phyloP scores from a whole-genome alignment of 2,113 vertebrate genomes.

The Azemiops feae region DNA sequence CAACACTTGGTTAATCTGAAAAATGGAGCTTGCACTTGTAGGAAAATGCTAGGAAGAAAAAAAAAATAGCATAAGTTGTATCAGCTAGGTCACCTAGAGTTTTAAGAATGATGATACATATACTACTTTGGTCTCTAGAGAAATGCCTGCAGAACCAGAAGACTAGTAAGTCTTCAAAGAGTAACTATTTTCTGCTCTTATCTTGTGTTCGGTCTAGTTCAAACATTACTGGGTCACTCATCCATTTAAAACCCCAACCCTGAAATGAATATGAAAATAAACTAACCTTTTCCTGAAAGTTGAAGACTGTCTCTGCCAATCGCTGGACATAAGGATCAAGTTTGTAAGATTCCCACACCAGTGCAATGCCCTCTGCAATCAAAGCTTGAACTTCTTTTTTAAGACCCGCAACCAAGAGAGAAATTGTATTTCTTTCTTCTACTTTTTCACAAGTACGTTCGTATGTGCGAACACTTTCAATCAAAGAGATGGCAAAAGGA shows the following conservation, averaged over 20 bases:
- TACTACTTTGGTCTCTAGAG: background rate
- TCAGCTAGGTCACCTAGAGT: background rate
- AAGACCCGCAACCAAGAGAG: slow-evolving; percentile 89
- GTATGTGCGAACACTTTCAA: slow-evolving; percentile 95
- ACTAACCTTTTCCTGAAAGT: slow-evolving; percentile 95
- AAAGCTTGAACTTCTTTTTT: slow-evolving; percentile 96
- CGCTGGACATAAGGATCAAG: slow-evolving; percentile 96
- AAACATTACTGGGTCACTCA: background rate
- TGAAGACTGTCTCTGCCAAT: slow-evolving; percentile 95
- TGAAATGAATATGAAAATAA: background rate
- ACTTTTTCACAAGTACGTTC: slow-evolving; percentile 98
- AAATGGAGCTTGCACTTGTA: background rate
- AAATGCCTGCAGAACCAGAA: background rate
- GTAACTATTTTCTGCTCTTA: background rate
- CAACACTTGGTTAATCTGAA: background rate
- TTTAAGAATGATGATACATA: background rate
- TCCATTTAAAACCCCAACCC: background rate
- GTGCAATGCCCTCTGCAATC: slow-evolving; percentile 92
- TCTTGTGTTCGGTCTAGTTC: background rate
- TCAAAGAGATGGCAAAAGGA: slow-evolving; percentile 96
- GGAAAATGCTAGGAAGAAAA: background rate
- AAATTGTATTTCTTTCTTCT: slow-evolving; percentile 90
- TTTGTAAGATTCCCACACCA: slow-evolving; percentile 98
- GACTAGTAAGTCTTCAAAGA: too few relatives aligned
- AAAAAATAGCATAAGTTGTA: background rate